Evolutionary conservation across 2,113 vertebrate genomes (phyloP).

Genomic region (Hippocampus zosterae): DNA sequence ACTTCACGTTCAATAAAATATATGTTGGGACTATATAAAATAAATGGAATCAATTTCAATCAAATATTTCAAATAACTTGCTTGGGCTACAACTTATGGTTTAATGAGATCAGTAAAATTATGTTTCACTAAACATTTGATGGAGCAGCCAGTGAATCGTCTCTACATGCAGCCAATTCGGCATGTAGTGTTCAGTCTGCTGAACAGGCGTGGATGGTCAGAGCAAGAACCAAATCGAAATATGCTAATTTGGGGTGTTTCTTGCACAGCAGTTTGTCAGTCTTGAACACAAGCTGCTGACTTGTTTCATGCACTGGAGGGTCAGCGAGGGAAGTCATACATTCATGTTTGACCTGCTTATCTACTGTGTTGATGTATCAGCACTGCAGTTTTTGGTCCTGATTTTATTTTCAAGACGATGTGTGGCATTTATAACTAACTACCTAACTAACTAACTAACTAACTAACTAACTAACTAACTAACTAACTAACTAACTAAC

Average conservation of each 20-base stretch:
- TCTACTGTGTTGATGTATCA: conserved; percentile 24
- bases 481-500: no score
- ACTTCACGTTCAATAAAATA: not conserved
- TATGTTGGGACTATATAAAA: not conserved
- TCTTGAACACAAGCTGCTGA: conserved; percentile 8
- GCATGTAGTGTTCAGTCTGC: conserved; percentile 1
- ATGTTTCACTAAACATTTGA: not conserved
- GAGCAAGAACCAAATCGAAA: not conserved
- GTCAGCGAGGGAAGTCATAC: conserved; percentile 15
- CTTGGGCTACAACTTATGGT: not conserved
- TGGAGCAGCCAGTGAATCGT: not conserved
- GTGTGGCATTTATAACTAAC: not conserved
- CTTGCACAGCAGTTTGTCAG: conserved; percentile 9
- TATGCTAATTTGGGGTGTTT: conserved; percentile 12
- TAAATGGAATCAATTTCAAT: not conserved
- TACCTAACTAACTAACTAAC: no score
- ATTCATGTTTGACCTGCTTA: conserved; percentile 16
- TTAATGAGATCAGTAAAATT: not conserved
- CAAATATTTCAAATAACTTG: not conserved
- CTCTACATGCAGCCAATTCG: conserved; percentile 4
- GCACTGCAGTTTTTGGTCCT: not conserved
- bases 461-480: no score
- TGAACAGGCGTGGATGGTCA: conserved; percentile 10
- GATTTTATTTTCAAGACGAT: not conserved
- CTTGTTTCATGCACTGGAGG: conserved; percentile 1